These are phyloP conservation scores for Rutpela maculata DNA, from an alignment of 2,888 invertebrate genomes.

Conservation along the genomic window DNA sequence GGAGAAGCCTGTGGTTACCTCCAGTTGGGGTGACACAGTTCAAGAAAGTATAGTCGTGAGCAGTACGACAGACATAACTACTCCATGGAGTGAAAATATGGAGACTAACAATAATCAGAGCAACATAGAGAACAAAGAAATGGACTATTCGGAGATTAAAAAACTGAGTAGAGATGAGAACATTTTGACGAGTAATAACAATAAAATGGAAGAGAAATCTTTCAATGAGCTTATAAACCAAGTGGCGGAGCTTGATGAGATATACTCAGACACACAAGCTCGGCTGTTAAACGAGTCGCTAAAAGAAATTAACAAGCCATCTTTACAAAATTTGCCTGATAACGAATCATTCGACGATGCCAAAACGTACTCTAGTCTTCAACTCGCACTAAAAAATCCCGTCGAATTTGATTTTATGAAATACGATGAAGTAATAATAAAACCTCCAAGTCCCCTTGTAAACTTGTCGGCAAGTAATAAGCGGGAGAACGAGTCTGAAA, in stretches of 20 bases:
- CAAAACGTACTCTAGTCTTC: conserved; percentile 89
- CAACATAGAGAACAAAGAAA: conserved; percentile 57
- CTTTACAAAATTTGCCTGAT: conserved; percentile 51
- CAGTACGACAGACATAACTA: conserved; percentile 37
- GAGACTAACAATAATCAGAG: conserved; percentile 73
- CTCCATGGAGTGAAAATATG: conserved; percentile 36
- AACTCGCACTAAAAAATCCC: conserved; percentile 91
- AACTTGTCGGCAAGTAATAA: conserved; percentile 69
- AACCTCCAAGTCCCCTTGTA: conserved; percentile 75
- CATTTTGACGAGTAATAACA: conserved; percentile 34
- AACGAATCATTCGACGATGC: conserved; percentile 85
- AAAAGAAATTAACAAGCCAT: conserved; percentile 52
- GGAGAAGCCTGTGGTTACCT: conserved; percentile 30
- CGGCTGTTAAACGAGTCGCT: conserved; percentile 72
- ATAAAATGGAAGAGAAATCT: conserved; percentile 76
- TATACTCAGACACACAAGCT: conserved; percentile 84
- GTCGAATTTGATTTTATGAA: conserved; percentile 77
- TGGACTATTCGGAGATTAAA: conserved; percentile 61
- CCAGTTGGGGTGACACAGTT: not conserved
- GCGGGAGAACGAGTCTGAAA: conserved; percentile 74
- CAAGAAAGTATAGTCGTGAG: conserved; percentile 16
- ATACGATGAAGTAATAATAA: conserved; percentile 65
- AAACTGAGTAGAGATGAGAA: conserved; percentile 46
- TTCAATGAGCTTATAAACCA: conserved; percentile 85
- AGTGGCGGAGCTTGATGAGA: conserved; percentile 88